These are phyloP conservation scores for Piezodorus guildinii DNA, from an alignment of 1,140 invertebrate genomes.

Conservation along the genomic window DNA sequence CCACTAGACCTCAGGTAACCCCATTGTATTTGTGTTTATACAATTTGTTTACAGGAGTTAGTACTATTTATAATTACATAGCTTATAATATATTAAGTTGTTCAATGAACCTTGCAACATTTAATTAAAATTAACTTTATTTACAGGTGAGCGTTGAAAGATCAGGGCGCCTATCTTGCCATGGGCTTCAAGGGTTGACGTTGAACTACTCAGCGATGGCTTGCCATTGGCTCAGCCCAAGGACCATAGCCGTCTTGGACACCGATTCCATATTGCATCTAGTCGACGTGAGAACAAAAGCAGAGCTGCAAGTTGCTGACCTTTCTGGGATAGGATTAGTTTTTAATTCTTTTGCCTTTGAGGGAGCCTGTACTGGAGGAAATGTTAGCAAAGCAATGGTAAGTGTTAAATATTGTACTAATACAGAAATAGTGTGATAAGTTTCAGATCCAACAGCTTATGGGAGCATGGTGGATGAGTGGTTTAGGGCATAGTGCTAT, in stretches of 20 bases:
- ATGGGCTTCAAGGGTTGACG: conserved; percentile 30
- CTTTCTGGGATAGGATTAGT: conserved; percentile 74
- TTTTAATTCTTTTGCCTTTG: conserved; percentile 86
- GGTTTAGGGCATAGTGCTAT: too few species aligned
- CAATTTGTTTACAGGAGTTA: too few species aligned
- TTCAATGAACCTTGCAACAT: not conserved
- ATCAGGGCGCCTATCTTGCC: conserved; percentile 22
- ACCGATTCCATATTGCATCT: conserved; percentile 74
- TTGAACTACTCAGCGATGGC: conserved; percentile 35
- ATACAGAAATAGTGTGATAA: too few species aligned
- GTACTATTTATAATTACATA: too few species aligned
- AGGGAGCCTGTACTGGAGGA: conserved; percentile 64
- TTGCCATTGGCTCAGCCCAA: conserved; percentile 77
- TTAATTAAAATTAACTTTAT: not conserved
- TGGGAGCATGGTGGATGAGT: too few species aligned
- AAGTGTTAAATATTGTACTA: conserved; percentile 24
- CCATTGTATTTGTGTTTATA: too few species aligned
- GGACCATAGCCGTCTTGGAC: conserved; percentile 76
- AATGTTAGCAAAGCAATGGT: conserved; percentile 65
- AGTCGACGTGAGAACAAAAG: conserved; percentile 75
- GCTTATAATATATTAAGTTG: not conserved
- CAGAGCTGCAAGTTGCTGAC: conserved; percentile 72
- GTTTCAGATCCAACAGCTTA: too few species aligned
- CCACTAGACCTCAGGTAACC: too few species aligned
- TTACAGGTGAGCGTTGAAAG: conserved; percentile 27